Base-by-base conservation (phyloP, 2,113 vertebrate species). In the Epinephelus lanceolatus region DNA sequence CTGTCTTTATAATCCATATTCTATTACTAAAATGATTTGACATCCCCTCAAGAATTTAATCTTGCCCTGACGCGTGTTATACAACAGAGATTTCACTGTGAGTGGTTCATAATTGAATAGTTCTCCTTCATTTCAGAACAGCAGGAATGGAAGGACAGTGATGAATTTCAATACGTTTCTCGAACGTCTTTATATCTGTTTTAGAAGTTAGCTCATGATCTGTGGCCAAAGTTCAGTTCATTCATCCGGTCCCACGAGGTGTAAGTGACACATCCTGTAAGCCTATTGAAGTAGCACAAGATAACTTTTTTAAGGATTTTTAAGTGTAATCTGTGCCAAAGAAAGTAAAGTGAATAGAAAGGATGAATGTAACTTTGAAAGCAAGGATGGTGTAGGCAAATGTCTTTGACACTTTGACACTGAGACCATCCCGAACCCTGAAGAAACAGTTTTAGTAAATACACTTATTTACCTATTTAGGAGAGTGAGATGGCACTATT, bases 141-240 rank as follows among this genome's bases (percentile, higher is more conserved):
- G 71, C 55, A n/a, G 62, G n/a, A 47, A 12, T n/a, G 13, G 61
- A 68, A 7, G 62, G 62, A 68, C 49, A 45, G 59, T 55, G 72
- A 47, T 80, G 59, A 61, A 74, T 83, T 80, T 73, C 62, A 68
- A 59, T 68, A n/a, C 3, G 23, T 49, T 30, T 30, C 33, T 86
- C 56, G 67, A 27, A 57, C 47, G 25, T 66, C 52, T 61, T 60
- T 49, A 6, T 52, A 65, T 77, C 71, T 63, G 40, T 51, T 71
- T 40, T 52, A 27, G 56, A 63, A 59, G 49, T 33, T 47, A 57
- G 27, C 25, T 76, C 49, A 62, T 23, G 25, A 75, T 71, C 40
- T 77, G 33, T 3, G 13, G 67, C 45, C 47, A 86, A 65, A 53
- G 18, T 21, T 71, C 42, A 57, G 21, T 18, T 76, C n/a, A 80